Conservation (phyloP, 2,113 vertebrate genomes). For the Gadus macrocephalus region DNA sequence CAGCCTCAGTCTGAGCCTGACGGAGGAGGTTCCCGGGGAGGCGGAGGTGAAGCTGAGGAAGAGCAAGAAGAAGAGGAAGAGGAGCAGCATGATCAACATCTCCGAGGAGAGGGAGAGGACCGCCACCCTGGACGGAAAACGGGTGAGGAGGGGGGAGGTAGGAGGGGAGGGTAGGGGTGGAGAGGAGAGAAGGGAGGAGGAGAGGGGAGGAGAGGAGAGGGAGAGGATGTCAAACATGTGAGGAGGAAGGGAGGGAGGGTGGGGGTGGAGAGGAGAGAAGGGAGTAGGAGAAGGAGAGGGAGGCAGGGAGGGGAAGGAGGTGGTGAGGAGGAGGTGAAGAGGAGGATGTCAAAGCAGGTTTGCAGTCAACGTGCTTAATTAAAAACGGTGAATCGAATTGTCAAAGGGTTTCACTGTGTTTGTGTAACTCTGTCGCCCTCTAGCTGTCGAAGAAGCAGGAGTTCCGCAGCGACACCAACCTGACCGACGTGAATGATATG, state of each 20-base stretch:
- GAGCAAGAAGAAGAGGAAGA: slow-evolving; percentile 88
- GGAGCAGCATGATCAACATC: slow-evolving; percentile 92
- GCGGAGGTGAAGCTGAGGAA: slow-evolving; percentile 88
- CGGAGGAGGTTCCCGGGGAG: slow-evolving; percentile 64
- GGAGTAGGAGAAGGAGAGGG: slow-evolving; percentile 80
- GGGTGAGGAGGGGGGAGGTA: slow-evolving; percentile 51
- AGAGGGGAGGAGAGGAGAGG: neutral
- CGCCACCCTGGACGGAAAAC: slow-evolving; percentile 61
- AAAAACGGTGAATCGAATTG: neutral
- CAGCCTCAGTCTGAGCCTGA: slow-evolving; percentile 44
- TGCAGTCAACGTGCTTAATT: neutral
- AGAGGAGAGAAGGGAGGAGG: too few species aligned
- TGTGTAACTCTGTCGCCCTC: slow-evolving; percentile 48
- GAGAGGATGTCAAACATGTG: slow-evolving; percentile 59
- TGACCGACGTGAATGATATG: slow-evolving; percentile 80
- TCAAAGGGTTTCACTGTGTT: neutral
- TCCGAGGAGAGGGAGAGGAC: slow-evolving; percentile 78
- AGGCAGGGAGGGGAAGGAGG: slow-evolving; percentile 83
- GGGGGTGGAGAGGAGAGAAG: neutral
- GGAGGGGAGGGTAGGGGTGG: neutral
- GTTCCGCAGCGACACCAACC: slow-evolving; percentile 96
- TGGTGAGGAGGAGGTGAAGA: neutral
- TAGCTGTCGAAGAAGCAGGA: slow-evolving; percentile 93
- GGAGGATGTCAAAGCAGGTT: neutral
- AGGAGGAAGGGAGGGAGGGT: slow-evolving; percentile 8